phyloP scores from a whole-genome alignment of 2,888 invertebrate species.

The Chymomyza fuscimana region DNA sequence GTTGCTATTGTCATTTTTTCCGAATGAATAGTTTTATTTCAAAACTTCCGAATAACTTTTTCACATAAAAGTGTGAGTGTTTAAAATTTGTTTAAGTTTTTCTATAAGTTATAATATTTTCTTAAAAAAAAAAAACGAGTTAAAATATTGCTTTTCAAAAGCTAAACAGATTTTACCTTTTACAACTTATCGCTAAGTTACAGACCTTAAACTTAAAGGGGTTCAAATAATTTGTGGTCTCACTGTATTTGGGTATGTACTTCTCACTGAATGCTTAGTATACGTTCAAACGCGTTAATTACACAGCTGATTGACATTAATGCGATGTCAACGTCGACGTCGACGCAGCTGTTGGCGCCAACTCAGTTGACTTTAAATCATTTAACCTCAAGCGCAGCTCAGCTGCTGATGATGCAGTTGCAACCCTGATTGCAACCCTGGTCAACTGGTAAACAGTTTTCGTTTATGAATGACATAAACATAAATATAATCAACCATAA shows the following conservation, averaged over 20 bases:
- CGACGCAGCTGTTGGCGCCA: conserved; percentile 37
- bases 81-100: too few species aligned
- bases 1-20: too few species aligned
- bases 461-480: conserved; percentile 56
- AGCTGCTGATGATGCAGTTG: neutral
- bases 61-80: too few species aligned
- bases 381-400: conserved; percentile 8
- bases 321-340: conserved; percentile 32
- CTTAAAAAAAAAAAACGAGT: too few species aligned
- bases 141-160: too few species aligned
- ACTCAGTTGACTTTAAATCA: conserved; percentile 40
- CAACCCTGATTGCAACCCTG: neutral
- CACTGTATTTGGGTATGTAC: neutral
- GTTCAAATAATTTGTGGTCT: too few species aligned
- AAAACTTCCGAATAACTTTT: too few species aligned
- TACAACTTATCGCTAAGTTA: too few species aligned
- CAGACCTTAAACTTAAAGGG: too few species aligned
- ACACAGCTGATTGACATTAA: conserved; percentile 66
- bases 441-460: conserved; percentile 5
- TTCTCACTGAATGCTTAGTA: conserved; percentile 14
- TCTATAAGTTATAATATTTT: too few species aligned
- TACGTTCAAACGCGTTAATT: conserved; percentile 58
- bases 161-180: too few species aligned
- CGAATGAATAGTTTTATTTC: too few species aligned
- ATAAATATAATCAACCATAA: conserved; percentile 51